Conservation (phyloP, 2,113 vertebrate genomes). For the Actenoides hombroni region DNA sequence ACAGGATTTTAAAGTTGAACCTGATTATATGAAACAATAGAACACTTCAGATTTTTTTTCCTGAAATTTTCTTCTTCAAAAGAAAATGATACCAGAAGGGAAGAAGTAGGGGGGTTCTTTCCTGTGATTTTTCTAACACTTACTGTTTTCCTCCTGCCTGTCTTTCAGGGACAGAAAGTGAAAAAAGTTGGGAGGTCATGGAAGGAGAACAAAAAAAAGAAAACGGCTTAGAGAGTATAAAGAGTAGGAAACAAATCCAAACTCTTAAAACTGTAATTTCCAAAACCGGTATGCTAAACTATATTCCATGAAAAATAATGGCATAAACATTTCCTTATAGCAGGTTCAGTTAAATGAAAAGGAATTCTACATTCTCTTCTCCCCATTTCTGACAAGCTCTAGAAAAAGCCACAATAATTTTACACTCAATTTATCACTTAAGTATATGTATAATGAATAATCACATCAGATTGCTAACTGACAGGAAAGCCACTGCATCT, state of each 20-base stretch:
- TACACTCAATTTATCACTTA: slow-evolving; percentile 4
- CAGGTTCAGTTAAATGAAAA: neutral
- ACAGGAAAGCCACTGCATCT: neutral
- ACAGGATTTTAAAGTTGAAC: slow-evolving; percentile 57
- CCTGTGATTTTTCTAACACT: neutral
- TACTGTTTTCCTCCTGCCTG: neutral
- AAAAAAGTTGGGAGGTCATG: neutral
- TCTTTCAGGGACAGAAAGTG: neutral
- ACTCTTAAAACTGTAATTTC: neutral
- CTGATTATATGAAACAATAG: slow-evolving; percentile 61
- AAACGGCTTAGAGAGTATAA: neutral
- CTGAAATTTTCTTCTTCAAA: slow-evolving; percentile 1
- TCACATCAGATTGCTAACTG: neutral
- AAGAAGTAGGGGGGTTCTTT: neutral
- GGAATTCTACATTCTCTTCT: neutral
- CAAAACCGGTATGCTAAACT: neutral
- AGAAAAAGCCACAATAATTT: slow-evolving; percentile 21
- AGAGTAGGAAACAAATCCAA: neutral
- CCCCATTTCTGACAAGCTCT: neutral
- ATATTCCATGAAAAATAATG: neutral
- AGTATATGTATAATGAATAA: neutral
- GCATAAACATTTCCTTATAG: neutral
- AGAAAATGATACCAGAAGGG: neutral
- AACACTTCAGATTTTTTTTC: neutral
- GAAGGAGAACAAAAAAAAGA: neutral